A percentile compares a stretch with the other conserved stretches of the same genome.
phyloP scores from a whole-genome alignment of 2,888 invertebrate species.

The Tenthredo distinguenda region DNA sequence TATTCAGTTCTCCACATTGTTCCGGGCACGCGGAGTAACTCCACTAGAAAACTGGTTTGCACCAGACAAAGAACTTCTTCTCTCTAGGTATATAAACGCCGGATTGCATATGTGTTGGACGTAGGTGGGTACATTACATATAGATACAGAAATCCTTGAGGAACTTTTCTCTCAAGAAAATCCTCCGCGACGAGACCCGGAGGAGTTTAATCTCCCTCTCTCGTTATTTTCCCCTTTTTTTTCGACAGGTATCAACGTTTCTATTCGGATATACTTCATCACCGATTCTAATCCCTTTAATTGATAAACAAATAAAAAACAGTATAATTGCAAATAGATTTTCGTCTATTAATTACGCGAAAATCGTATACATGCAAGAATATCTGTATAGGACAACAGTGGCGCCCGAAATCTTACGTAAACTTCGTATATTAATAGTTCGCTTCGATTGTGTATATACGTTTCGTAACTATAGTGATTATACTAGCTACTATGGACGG shows the following conservation, averaged over 20 bases:
- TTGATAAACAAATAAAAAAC: neutral
- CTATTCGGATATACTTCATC: neutral
- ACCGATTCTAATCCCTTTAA: neutral
- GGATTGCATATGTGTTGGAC: neutral
- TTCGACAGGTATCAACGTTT: neutral
- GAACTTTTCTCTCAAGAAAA: conserved; percentile 1
- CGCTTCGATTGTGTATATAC: neutral
- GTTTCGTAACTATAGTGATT: conserved; percentile 20
- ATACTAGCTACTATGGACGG: neutral
- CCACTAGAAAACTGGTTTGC: conserved; percentile 47
- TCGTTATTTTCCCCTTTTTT: neutral
- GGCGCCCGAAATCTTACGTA: neutral
- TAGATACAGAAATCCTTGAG: neutral
- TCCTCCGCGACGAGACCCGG: neutral
- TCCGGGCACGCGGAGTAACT: conserved; percentile 44
- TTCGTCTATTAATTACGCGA: no score
- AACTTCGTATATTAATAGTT: neutral
- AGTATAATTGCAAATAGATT: no score
- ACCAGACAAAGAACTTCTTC: conserved; percentile 35
- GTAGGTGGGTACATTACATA: neutral
- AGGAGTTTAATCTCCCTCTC: neutral
- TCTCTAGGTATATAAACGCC: neutral
- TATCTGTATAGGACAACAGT: neutral
- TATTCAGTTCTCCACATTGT: conserved; percentile 26
- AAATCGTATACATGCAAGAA: neutral